Percentiles rank a stretch among this genome's conserved stretches.
Evolutionary conservation across 2,113 vertebrate genomes (phyloP).

Genomic region (Plestiodon gilberti): DNA sequence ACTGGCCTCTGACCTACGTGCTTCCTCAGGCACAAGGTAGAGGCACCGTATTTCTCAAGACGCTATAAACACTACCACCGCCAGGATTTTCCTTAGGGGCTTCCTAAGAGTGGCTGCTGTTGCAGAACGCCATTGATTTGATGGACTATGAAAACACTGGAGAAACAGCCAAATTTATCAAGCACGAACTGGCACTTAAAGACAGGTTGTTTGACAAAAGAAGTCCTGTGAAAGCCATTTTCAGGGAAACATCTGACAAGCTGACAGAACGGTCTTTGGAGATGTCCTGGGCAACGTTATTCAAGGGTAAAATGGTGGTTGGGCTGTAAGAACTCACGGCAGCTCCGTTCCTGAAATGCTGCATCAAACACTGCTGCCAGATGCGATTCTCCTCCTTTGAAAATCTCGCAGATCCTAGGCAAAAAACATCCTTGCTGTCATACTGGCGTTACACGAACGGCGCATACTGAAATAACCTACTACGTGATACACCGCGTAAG

Average conservation of each 20-base stretch:
- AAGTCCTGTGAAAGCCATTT: constrained; percentile 71
- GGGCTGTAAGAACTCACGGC: constrained; percentile 50
- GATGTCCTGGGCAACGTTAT: constrained; percentile 42
- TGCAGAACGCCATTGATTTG: constrained; percentile 54
- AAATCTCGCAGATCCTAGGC: constrained; percentile 23
- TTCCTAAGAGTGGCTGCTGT: constrained; percentile 22
- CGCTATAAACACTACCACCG: constrained; percentile 35
- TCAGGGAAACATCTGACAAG: constrained; percentile 69
- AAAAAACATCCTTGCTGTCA: constrained; percentile 51
- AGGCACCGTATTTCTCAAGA: constrained; percentile 36
- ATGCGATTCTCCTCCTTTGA: constrained; percentile 17
- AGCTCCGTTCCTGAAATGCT: constrained; percentile 59
- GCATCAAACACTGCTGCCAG: constrained; percentile 36
- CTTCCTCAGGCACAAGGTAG: constrained; percentile 34
- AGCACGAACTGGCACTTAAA: constrained; percentile 58
- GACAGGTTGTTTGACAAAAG: constrained; percentile 66
- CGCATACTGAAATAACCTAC: constrained; percentile 1
- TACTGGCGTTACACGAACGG: constrained; percentile 23
- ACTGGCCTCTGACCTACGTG: background rate
- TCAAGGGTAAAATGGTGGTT: constrained; percentile 43
- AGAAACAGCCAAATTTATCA: constrained; percentile 66
- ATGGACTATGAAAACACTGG: constrained; percentile 54
- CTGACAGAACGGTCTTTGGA: constrained; percentile 67
- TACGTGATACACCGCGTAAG: constrained; percentile 12
- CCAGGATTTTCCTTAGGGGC: constrained; percentile 30